Conservation (phyloP, 2,797 vertebrate genomes). For the Pristis pectinata region DNA sequence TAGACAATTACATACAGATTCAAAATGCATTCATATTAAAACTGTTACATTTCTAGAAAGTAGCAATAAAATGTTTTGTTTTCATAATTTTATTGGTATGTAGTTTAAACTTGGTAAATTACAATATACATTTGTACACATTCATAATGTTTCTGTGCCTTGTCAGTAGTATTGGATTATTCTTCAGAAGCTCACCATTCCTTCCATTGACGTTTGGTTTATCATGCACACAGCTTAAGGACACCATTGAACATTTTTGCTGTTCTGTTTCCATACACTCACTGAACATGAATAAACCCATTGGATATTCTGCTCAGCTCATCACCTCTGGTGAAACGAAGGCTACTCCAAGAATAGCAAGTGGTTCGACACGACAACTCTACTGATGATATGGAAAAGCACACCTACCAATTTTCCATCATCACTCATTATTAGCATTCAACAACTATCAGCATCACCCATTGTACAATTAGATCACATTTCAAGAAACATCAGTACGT, state of each 20-base stretch:
- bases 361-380: neutral
- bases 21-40: neutral
- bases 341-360: neutral
- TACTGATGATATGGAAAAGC: neutral
- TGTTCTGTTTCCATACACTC: neutral
- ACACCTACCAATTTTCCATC: neutral
- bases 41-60: neutral
- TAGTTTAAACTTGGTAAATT: slow-evolving; percentile 25
- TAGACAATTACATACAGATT: neutral
- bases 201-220: neutral
- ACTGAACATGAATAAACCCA: neutral
- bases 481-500: neutral
- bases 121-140: slow-evolving; percentile 36
- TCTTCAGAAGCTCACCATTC: neutral
- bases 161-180: slow-evolving; percentile 29
- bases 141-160: slow-evolving; percentile 9
- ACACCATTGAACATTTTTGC: neutral
- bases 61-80: neutral
- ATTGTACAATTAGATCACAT: neutral
- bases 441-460: neutral
- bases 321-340: neutral
- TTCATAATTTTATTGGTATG: slow-evolving; percentile 23
- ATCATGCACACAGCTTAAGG: neutral
- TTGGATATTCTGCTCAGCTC: neutral
- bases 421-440: neutral